Evolutionary conservation across 1,140 invertebrate species (phyloP).

Genomic region (Nephotettix cincticeps): DNA sequence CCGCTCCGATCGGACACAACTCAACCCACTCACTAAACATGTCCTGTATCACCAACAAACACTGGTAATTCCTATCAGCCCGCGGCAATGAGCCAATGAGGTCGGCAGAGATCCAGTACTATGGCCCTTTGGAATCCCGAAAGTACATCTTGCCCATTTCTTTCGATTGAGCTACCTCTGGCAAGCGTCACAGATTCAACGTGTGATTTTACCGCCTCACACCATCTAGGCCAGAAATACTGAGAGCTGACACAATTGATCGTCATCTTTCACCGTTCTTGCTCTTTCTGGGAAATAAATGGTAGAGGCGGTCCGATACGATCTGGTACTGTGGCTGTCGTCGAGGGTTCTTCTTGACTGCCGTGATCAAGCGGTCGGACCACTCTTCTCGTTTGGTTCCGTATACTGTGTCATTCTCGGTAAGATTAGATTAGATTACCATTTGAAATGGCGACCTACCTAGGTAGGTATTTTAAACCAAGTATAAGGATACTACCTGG

Average conservation of each 20-base stretch:
- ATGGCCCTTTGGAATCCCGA: not conserved
- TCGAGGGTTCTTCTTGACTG: no score
- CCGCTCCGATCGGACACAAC: no score
- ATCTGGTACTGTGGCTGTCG: no score
- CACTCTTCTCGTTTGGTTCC: not conserved
- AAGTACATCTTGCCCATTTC: constrained; percentile 18
- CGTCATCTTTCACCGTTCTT: constrained; percentile 42
- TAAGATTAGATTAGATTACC: no score
- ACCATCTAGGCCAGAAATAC: constrained; percentile 44
- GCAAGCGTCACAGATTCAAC: constrained; percentile 39
- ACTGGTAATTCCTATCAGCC: not conserved
- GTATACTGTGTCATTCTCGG: no score
- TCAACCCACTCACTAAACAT: no score
- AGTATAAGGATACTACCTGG: no score
- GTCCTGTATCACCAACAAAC: not conserved
- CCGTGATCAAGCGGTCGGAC: not conserved
- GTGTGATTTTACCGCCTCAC: constrained; percentile 36
- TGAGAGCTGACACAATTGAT: constrained; percentile 16
- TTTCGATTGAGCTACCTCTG: no score
- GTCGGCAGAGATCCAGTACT: not conserved
- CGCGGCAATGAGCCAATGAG: not conserved
- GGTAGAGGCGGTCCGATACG: no score
- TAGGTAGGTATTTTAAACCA: no score
- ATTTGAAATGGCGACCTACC: no score
- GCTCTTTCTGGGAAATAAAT: constrained; percentile 36